Evolutionary conservation across 2,888 invertebrate species (phyloP).

Genomic region (Euplexia lucipara): DNA sequence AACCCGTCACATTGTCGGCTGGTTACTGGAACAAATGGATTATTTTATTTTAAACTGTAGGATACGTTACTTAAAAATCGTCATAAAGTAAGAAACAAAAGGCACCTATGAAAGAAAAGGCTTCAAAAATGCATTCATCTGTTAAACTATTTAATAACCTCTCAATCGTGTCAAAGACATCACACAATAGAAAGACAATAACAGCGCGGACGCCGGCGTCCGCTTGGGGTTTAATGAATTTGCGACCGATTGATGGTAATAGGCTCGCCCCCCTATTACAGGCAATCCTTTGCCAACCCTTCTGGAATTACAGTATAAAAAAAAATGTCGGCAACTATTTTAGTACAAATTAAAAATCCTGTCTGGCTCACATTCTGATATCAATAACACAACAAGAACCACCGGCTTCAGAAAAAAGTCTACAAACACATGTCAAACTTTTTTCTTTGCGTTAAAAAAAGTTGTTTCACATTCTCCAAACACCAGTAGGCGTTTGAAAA

Average conservation of each 20-base stretch:
- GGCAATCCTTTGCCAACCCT: too few species aligned
- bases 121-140: not conserved
- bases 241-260: too few species aligned
- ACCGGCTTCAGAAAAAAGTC: slow-evolving; percentile 29
- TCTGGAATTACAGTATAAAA: too few species aligned
- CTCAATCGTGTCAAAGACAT: too few species aligned
- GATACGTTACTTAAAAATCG: not conserved
- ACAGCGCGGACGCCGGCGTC: too few species aligned
- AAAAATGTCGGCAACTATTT: too few species aligned
- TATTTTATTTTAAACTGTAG: slow-evolving; percentile 19
- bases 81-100: not conserved
- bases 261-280: not conserved
- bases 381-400: slow-evolving; percentile 23
- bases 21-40: slow-evolving; percentile 80
- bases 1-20: slow-evolving; percentile 84
- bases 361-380: slow-evolving; percentile 11
- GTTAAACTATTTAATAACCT: too few species aligned
- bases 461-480: slow-evolving; percentile 52
- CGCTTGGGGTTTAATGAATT: too few species aligned
- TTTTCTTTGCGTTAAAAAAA: slow-evolving; percentile 44
- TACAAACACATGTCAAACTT: slow-evolving; percentile 51
- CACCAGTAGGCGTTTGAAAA: slow-evolving; percentile 64
- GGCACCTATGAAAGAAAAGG: not conserved
- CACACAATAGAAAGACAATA: too few species aligned
- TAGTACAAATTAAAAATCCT: not conserved